Evolutionary conservation across 1,140 invertebrate species (phyloP).

Genomic region (Ylistrum balloti): DNA sequence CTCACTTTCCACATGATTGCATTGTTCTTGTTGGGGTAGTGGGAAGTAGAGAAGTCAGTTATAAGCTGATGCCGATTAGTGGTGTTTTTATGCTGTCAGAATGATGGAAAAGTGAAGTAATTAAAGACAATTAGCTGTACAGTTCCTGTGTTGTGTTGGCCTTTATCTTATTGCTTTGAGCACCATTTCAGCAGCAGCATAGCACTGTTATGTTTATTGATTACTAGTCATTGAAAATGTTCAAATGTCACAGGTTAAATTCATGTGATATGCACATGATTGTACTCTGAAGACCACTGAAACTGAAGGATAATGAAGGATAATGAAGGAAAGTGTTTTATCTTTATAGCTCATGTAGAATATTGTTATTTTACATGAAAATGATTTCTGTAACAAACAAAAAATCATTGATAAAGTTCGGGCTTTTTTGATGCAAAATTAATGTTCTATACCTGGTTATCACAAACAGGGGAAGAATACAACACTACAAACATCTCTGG

Average conservation of each 20-base stretch:
- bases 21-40: too few species aligned
- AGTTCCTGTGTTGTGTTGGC: neutral
- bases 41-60: too few species aligned
- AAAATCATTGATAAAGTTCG: neutral
- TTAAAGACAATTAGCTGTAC: conserved; percentile 7
- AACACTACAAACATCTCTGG: too few species aligned
- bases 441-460: too few species aligned
- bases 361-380: neutral
- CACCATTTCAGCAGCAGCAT: neutral
- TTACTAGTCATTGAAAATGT: neutral
- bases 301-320: neutral
- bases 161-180: neutral
- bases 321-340: conserved; percentile 16
- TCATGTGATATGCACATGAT: neutral
- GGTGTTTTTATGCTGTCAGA: neutral
- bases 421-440: too few species aligned
- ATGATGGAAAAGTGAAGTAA: conserved; percentile 39
- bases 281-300: neutral
- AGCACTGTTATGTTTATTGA: neutral
- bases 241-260: neutral
- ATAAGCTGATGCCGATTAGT: neutral
- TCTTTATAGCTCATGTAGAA: neutral
- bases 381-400: neutral
- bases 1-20: too few species aligned
- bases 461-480: too few species aligned